Evolutionary conservation across 2,888 invertebrate species (phyloP).

Genomic region (Mechanitis messenoides): DNA sequence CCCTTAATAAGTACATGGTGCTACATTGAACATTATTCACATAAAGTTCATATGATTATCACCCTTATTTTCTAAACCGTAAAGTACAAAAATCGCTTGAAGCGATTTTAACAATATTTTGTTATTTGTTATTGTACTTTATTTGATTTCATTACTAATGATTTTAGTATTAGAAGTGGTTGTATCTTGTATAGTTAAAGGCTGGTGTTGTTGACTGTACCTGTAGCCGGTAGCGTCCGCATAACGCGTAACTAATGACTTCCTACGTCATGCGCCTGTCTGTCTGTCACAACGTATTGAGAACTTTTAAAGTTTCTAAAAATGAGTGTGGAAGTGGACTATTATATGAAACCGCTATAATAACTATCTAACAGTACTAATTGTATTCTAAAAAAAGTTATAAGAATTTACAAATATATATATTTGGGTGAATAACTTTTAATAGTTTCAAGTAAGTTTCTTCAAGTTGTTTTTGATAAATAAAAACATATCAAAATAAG

Average conservation of each 20-base stretch:
- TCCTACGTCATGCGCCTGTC: slow-evolving; percentile 41
- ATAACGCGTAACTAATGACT: slow-evolving; percentile 41
- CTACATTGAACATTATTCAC: slow-evolving; percentile 1
- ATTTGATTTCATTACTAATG: neutral
- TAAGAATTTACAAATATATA: too few species aligned
- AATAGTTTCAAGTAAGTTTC: too few species aligned
- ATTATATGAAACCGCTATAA: slow-evolving; percentile 4
- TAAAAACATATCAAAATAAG: too few species aligned
- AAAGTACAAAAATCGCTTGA: slow-evolving; percentile 6
- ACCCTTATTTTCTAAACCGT: neutral
- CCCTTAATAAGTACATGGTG: slow-evolving; percentile 25
- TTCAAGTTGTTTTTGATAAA: too few species aligned
- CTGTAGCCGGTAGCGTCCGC: slow-evolving; percentile 25
- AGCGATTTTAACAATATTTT: neutral
- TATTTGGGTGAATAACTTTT: too few species aligned
- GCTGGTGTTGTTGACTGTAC: slow-evolving; percentile 21
- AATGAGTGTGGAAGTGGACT: slow-evolving; percentile 29
- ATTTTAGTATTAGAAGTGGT: neutral
- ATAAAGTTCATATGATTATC: neutral
- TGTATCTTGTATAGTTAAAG: neutral
- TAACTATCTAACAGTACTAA: too few species aligned
- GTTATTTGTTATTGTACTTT: neutral
- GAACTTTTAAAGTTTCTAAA: slow-evolving; percentile 30
- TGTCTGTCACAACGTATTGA: slow-evolving; percentile 41
- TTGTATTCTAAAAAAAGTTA: too few species aligned